Conservation (phyloP, 2,888 invertebrate species). For the Heliconius sara region DNA sequence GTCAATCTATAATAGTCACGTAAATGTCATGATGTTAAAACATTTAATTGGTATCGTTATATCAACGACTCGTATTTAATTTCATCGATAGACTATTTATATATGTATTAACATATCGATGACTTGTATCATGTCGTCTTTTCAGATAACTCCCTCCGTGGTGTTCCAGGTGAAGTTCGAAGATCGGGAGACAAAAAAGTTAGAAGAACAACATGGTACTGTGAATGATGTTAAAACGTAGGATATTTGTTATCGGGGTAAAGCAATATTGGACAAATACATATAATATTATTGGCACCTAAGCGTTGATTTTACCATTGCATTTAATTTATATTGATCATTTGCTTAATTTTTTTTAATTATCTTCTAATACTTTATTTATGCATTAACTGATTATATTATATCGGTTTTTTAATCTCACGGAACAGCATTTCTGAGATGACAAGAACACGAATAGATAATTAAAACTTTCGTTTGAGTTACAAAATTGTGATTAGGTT, state of each 20-base stretch:
- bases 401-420: background rate
- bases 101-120: background rate
- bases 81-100: background rate
- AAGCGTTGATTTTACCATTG: background rate
- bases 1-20: conserved; percentile 21
- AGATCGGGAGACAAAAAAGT: conserved; percentile 68
- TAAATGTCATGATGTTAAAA: conserved; percentile 15
- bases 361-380: background rate
- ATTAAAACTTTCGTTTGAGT: background rate
- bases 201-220: conserved; percentile 80
- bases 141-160: conserved; percentile 81
- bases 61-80: background rate
- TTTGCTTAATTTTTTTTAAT: background rate
- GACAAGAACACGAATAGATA: background rate
- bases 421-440: background rate
- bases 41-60: conserved; percentile 10
- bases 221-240: conserved; percentile 65
- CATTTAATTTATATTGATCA: conserved; percentile 3
- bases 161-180: conserved; percentile 79
- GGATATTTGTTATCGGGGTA: conserved; percentile 23
- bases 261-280: conserved; percentile 30
- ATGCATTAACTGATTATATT: background rate
- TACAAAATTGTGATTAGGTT: background rate
- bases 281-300: conserved; percentile 29
- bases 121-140: conserved; percentile 45